Evolutionary conservation across 2,113 vertebrate genomes (phyloP).

Genomic region (Megalops atlanticus): DNA sequence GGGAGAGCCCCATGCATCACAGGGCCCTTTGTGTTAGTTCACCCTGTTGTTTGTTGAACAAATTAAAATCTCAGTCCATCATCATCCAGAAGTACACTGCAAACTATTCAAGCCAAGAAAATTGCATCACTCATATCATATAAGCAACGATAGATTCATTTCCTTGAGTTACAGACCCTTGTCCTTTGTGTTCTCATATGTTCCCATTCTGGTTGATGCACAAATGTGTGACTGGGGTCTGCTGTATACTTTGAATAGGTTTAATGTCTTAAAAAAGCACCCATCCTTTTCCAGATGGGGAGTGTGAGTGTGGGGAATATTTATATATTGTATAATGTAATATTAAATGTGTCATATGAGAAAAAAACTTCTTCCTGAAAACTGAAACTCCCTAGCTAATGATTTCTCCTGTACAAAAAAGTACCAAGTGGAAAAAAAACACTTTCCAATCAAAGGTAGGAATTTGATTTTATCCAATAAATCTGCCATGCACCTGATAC

Average conservation of each 20-base stretch:
- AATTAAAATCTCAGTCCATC: constrained; percentile 48
- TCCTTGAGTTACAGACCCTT: neutral
- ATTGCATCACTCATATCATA: neutral
- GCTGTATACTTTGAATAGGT: too few species aligned
- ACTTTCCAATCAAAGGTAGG: constrained; percentile 6
- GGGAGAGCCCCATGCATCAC: constrained; percentile 74
- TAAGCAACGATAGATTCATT: neutral
- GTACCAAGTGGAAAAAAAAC: neutral
- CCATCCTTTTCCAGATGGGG: too few species aligned
- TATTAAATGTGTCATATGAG: neutral
- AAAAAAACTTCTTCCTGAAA: neutral
- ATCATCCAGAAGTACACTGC: constrained; percentile 57
- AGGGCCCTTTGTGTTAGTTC: constrained; percentile 69
- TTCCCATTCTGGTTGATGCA: neutral
- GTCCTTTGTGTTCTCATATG: neutral
- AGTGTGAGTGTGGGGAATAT: too few species aligned
- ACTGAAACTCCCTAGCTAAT: neutral
- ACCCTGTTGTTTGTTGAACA: constrained; percentile 63
- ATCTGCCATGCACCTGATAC: neutral
- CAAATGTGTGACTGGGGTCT: neutral
- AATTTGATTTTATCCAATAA: constrained; percentile 8
- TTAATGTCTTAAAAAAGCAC: too few species aligned
- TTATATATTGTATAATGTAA: too few species aligned
- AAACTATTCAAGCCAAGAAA: constrained; percentile 2
- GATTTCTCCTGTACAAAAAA: neutral